A percentile compares a stretch with the other conserved stretches of the same genome.
phyloP scores from a whole-genome alignment of 2,888 invertebrate species.

The Perithous albicinctus region DNA sequence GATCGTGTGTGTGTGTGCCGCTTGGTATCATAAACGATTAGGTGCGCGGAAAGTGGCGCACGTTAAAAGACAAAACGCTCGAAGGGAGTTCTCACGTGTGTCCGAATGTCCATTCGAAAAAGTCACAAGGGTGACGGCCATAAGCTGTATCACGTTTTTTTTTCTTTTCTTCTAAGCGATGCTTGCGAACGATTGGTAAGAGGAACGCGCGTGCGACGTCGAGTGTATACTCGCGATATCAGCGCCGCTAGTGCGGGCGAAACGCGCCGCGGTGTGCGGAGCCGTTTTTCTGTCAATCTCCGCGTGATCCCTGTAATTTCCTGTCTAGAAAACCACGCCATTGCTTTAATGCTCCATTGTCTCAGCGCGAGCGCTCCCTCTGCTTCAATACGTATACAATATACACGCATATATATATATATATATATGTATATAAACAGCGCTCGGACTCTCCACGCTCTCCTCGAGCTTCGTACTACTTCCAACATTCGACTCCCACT shows the following conservation, averaged over 20 bases:
- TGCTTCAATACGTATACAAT: conserved; percentile 64
- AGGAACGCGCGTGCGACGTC: conserved; percentile 30
- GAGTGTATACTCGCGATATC: conserved; percentile 43
- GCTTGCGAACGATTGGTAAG: not conserved
- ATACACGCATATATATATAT: conserved; percentile 24
- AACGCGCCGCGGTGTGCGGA: conserved; percentile 73
- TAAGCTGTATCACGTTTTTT: not conserved
- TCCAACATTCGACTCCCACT: conserved; percentile 79
- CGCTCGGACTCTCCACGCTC: conserved; percentile 31
- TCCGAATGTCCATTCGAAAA: conserved; percentile 62
- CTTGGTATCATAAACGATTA: conserved; percentile 21
- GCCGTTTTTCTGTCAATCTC: conserved; percentile 84
- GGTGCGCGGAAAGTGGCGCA: not conserved
- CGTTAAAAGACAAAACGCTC: conserved; percentile 28
- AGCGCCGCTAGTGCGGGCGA: conserved; percentile 38
- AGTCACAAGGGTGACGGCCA: conserved; percentile 70
- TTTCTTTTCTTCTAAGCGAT: not conserved
- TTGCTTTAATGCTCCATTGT: conserved; percentile 84
- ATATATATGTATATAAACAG: conserved; percentile 10
- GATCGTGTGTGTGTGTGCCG: conserved; percentile 54
- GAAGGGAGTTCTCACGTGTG: conserved; percentile 76
- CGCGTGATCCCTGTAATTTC: conserved; percentile 84
- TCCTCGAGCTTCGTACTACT: conserved; percentile 72
- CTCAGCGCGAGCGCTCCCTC: conserved; percentile 76
- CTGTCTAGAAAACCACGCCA: conserved; percentile 84